Evolutionary conservation across 2,888 invertebrate species (phyloP), one percentile per base, ranked within the genome.

Genomic region (Craniophora ligustri): DNA sequence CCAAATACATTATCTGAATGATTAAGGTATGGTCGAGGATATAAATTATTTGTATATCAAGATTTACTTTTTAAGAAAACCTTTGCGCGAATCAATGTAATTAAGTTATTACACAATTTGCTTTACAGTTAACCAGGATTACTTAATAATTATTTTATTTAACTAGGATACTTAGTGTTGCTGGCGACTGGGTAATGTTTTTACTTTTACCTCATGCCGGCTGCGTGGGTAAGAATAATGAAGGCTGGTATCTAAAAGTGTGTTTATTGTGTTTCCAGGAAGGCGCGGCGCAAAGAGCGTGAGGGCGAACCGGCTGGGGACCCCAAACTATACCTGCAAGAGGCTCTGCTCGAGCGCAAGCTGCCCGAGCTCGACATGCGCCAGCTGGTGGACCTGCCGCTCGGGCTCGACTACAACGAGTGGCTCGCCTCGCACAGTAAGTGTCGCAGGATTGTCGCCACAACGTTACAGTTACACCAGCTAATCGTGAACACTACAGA

Each of bases 371-470:
- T 98, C 87, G 98, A 99, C 95, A 95, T 99, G 94, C 96, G 97
- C 88, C 96, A 98, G 93, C 95, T 99, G 88, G 98, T 99, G 74
- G 97, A 98, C 92, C 95, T 99, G 90, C 99, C 99, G 78, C 96
- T 96, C 75, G 98, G 98, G 70, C 95, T 99, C 89, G 99, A 99
- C 94, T 97, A 98, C 94, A 98, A 99, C 94, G 99, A 99, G 95
- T 99, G 99, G 99, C 96, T 99, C 84, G 99, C 99, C 75, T 99
- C 98, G 72, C 99, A 99, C 92, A 98, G 98, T 98, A 2, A 82
- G 89, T 88, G 76, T 48, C 7, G 5, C 4, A 98, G 98, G 2
- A 82, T 89, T 88, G 76, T 48, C 7, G 5, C 4, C 3, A 7
- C 5, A 11, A 23, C 6, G 3, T 7, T 21, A 2, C 18, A 21